Percentiles rank a stretch among this genome's conserved stretches.
Conservation (phyloP, 2,113 vertebrate species). For the Calonectris borealis region DNA sequence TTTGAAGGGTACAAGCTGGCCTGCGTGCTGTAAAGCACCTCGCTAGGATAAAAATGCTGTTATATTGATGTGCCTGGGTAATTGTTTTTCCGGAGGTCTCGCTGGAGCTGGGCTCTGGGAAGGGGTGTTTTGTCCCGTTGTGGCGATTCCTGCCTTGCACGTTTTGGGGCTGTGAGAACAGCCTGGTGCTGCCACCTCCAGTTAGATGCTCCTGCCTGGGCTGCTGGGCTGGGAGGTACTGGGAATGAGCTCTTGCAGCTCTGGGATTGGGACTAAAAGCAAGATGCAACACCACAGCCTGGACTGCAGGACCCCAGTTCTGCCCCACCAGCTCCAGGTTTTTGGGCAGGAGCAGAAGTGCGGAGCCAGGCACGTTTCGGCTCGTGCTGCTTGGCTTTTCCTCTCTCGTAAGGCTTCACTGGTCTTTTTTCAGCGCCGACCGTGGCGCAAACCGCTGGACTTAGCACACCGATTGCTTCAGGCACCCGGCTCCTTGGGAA, state of each 20-base stretch:
- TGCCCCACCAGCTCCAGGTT: not conserved
- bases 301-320: not conserved
- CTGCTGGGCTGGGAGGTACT: not conserved
- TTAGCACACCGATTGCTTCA: not conserved
- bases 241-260: not conserved
- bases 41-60: not conserved
- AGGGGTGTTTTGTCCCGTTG: rapidly evolving
- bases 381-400: not conserved
- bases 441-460: rapidly evolving
- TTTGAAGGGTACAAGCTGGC: not conserved
- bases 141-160: rapidly evolving
- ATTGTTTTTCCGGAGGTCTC: not conserved
- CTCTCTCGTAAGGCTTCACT: not conserved
- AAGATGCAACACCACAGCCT: not conserved
- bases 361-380: rapidly evolving
- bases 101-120: not conserved
- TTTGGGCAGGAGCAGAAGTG: not conserved
- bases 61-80: not conserved
- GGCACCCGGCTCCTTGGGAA: not conserved
- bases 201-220: not conserved
- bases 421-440: not conserved
- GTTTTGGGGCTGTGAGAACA: not conserved
- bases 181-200: not conserved
- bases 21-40: not conserved
- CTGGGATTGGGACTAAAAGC: not conserved